Percentiles rank a stretch among this genome's conserved stretches.
Conservation (phyloP, 1,140 invertebrate genomes). For the Mactra quadrangularis region DNA sequence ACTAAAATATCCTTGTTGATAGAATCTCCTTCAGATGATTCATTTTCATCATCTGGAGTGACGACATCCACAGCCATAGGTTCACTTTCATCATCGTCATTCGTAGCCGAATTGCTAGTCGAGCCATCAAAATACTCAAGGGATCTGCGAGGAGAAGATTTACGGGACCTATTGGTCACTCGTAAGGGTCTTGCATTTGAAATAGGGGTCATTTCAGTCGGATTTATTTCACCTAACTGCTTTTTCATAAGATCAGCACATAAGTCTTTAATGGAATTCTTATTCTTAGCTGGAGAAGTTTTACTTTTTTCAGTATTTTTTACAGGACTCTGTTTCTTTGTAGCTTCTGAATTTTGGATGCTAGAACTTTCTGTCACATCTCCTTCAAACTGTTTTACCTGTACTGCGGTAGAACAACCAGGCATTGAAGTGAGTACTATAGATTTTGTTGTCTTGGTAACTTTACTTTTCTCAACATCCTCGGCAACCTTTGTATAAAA, state of each 20-base stretch:
- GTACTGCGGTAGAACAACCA: constrained; percentile 72
- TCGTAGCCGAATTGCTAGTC: not conserved
- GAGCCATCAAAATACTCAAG: constrained; percentile 1
- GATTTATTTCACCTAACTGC: not conserved
- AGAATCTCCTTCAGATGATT: not conserved
- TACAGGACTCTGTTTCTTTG: constrained; percentile 6
- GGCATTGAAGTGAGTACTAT: constrained; percentile 66
- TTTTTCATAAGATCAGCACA: constrained; percentile 7
- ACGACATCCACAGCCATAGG: not conserved
- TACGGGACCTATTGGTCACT: constrained; percentile 5
- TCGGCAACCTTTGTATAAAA: constrained; percentile 74
- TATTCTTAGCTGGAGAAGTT: not conserved
- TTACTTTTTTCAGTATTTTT: not conserved
- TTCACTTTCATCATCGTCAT: not conserved
- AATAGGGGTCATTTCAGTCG: not conserved
- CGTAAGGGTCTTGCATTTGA: not conserved
- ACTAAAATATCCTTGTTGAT: not conserved
- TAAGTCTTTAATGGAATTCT: constrained; percentile 12
- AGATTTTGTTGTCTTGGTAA: constrained; percentile 42
- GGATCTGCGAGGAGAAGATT: constrained; percentile 46
- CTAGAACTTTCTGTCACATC: constrained; percentile 9
- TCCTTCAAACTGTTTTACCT: constrained; percentile 58
- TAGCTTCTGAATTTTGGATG: not conserved
- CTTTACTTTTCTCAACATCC: constrained; percentile 69
- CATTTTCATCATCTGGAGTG: not conserved